These are phyloP conservation scores for Heloderma charlesbogerti DNA, from an alignment of 2,113 vertebrate species.

Conservation along the genomic window DNA sequence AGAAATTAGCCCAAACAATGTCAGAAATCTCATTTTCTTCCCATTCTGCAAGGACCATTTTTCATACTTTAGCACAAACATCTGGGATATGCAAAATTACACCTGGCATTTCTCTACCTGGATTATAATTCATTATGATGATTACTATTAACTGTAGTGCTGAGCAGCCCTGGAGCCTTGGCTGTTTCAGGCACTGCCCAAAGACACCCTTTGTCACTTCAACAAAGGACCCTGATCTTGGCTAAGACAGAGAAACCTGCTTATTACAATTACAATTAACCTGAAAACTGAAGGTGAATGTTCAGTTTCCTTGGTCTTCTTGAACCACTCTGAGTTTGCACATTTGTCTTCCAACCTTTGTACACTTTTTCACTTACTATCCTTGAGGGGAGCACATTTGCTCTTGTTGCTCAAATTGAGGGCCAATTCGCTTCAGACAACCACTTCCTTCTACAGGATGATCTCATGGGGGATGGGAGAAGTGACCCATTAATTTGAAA, in stretches of 20 bases:
- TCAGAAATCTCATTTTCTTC: neutral
- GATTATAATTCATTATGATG: neutral
- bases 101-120: neutral
- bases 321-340: neutral
- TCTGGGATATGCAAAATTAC: neutral
- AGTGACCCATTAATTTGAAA: neutral
- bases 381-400: neutral
- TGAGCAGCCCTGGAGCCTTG: neutral
- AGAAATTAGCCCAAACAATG: neutral
- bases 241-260: neutral
- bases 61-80: conserved; percentile 15
- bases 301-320: neutral
- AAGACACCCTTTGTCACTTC: neutral
- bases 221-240: neutral
- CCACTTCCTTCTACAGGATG: neutral
- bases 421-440: neutral
- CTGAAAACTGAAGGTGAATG: too few species aligned
- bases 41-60: neutral
- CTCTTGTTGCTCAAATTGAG: neutral
- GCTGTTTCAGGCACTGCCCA: neutral
- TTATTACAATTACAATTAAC: neutral
- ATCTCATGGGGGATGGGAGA: neutral
- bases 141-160: neutral
- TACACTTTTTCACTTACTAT: too few species aligned
- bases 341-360: neutral